phyloP scores from a whole-genome alignment of 2,113 vertebrate genomes.

The Oreamnos americanus region DNA sequence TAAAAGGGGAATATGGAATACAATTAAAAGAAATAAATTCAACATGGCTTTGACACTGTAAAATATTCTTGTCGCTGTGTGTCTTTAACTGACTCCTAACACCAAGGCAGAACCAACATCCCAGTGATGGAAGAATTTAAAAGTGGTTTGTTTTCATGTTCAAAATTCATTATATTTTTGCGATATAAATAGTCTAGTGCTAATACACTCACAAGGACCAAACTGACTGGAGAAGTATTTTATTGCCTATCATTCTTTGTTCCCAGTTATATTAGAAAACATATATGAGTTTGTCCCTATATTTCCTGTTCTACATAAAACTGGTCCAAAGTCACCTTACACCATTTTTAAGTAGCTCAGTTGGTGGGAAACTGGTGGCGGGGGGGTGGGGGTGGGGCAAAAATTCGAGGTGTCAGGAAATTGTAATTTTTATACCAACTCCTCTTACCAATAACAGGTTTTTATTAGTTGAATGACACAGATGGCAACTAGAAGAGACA shows the following conservation, averaged over 20 bases:
- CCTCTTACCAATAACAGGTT: neutral
- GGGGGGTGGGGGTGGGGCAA: neutral
- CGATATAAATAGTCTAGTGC: neutral
- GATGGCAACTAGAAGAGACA: neutral
- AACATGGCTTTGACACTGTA: conserved; percentile 42
- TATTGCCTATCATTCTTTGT: neutral
- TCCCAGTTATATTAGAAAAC: neutral
- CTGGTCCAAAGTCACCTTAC: neutral
- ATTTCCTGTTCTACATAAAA: neutral
- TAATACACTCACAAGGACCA: neutral
- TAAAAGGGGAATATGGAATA: conserved; percentile 66
- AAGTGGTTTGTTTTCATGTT: neutral
- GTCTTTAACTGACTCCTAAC: conserved; percentile 7
- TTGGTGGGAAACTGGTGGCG: neutral
- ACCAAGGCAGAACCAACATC: neutral
- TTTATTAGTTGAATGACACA: neutral
- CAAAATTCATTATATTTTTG: conserved; percentile 20
- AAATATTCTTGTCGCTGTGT: neutral
- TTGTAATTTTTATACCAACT: neutral
- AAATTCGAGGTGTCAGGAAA: neutral
- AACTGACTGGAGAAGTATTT: neutral
- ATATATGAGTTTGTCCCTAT: neutral
- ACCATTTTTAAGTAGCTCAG: neutral
- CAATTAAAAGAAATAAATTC: conserved; percentile 74
- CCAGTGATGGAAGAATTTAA: neutral